These are phyloP conservation scores for Crypturellus tataupa DNA, from an alignment of 2,797 vertebrate species.

Conservation along the genomic window DNA sequence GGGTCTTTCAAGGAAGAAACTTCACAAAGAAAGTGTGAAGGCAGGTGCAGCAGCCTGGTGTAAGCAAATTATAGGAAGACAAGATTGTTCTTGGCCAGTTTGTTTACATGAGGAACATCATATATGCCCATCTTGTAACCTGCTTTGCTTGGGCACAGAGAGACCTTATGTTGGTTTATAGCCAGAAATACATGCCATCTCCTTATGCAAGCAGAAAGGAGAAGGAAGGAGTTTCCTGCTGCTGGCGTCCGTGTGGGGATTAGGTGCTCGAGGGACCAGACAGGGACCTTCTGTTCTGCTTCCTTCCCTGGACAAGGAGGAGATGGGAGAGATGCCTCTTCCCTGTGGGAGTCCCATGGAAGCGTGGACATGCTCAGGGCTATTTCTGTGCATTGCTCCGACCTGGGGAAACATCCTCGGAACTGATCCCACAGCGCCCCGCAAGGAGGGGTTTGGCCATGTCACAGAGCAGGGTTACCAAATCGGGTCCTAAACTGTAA, in stretches of 20 bases:
- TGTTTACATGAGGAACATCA: neutral
- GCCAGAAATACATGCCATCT: neutral
- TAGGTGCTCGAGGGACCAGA: neutral
- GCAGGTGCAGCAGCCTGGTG: neutral
- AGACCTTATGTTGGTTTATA: neutral
- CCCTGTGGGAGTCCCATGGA: no score
- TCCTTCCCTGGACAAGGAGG: neutral
- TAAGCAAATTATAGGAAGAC: neutral
- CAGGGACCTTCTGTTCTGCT: neutral
- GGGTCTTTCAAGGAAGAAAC: neutral
- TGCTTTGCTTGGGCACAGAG: neutral
- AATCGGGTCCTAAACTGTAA: neutral
- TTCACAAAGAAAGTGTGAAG: neutral
- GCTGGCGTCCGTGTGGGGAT: accelerated
- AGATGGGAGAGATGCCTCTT: neutral
- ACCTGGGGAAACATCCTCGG: neutral
- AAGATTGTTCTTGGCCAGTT: accelerated
- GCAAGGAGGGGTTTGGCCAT: neutral
- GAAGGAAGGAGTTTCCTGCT: neutral
- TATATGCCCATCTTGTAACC: accelerated
- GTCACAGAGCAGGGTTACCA: no score
- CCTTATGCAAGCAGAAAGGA: neutral
- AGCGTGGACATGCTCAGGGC: no score
- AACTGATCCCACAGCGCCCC: neutral
- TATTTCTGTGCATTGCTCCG: no score